Evolutionary conservation across 2,113 vertebrate genomes (phyloP).

Genomic region (Alethe diademata): DNA sequence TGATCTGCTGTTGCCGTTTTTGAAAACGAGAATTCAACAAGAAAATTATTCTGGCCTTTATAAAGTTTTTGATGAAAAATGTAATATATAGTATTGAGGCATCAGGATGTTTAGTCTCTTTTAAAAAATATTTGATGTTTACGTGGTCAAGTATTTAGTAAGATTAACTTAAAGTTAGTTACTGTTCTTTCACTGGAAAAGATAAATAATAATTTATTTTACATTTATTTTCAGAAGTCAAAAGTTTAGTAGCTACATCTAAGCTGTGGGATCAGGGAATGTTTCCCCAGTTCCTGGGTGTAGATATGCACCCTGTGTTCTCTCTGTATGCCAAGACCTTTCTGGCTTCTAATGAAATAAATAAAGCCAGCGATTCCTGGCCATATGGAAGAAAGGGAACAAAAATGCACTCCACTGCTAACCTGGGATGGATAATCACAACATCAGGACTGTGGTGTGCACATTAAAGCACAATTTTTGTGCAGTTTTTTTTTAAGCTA

Average conservation of each 20-base stretch:
- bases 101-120: conserved; percentile 50
- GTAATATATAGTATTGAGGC: not conserved
- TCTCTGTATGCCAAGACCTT: not conserved
- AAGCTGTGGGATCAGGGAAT: conserved; percentile 32
- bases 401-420: not conserved
- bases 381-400: conserved; percentile 17
- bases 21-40: conserved; percentile 32
- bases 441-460: not conserved
- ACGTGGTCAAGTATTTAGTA: conserved; percentile 33
- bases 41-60: not conserved
- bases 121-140: conserved; percentile 50
- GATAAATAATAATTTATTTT: conserved; percentile 51
- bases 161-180: conserved; percentile 44
- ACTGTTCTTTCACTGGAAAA: conserved; percentile 50
- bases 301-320: not conserved
- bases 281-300: conserved; percentile 17
- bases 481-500: not conserved
- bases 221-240: conserved; percentile 46
- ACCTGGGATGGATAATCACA: not conserved
- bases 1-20: not conserved
- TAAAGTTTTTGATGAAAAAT: not conserved
- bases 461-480: not conserved
- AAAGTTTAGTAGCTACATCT: conserved; percentile 17
- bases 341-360: not conserved
- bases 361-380: not conserved